Base-by-base conservation (phyloP, 2,888 invertebrate genomes). In the Sinohyriopsis cumingii region DNA sequence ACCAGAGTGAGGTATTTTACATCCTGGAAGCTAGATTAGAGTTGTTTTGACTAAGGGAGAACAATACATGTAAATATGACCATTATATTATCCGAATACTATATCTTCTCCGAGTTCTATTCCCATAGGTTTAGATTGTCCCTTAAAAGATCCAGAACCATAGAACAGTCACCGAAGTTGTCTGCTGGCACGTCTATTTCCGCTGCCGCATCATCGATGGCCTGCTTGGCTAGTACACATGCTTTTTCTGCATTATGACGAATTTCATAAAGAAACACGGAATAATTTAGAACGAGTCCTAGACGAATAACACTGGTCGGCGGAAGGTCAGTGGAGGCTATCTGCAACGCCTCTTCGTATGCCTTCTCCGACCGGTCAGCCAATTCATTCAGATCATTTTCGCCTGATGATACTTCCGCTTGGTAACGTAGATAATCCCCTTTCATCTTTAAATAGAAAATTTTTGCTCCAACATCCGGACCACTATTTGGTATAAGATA, bases 401-500 rank as follows among this genome's bases (percentile, higher is more conserved):
- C 95, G 91, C 95, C 96, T 92, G 98, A 98, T 91, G 98, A 98
- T 91, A 99, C 98, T 94, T 99, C 99, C 91, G 99, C 99, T 91
- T 99, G 94, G 94, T 99, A 99, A 94, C 99, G 96, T 93, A 97
- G 98, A 94, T 99, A 99, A 93, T 99, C 99, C 90, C 99, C 99
- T 93, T 99, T 99, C 99, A 99, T 99, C 95, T 99, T 99, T 92
- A 98, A 95, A 94, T 99, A 99, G 93, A 99, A 99, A 91, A 99
- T 99, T 93, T 98, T 98, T 91, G 97, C 95, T 55, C 65, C 71
- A n/a, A 19, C 22, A 25, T 53, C 95, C 93, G 96, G 97, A 93
- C 96, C 97, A 45, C 45, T 45, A 94, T 98, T 98, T 91, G 97
- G 96, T 92, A 99, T 98, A 92, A 99, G 95, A 93, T 95, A 96